Conservation (phyloP, 2,797 vertebrate genomes). For the Alcedo atthis region DNA sequence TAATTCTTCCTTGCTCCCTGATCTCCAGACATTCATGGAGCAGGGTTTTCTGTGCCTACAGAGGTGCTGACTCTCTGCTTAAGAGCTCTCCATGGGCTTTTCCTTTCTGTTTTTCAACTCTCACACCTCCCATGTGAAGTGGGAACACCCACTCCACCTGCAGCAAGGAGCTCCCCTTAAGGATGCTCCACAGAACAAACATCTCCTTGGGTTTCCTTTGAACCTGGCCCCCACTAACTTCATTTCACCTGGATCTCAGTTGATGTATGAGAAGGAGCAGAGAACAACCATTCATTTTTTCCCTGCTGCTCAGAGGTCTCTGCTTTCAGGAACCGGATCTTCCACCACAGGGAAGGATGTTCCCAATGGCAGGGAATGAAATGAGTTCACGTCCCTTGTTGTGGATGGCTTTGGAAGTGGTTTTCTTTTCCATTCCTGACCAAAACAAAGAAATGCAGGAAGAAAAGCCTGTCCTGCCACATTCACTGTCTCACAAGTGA, state of each 20-base stretch:
- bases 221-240: not conserved
- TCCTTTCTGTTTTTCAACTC: not conserved
- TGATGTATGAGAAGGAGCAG: not conserved
- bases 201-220: not conserved
- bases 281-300: not conserved
- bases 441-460: not conserved
- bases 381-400: fast-evolving
- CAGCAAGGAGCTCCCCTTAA: not conserved
- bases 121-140: not conserved
- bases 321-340: not conserved
- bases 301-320: not conserved
- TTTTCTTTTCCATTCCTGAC: not conserved
- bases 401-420: not conserved
- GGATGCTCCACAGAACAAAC: not conserved
- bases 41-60: not conserved
- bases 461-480: not conserved
- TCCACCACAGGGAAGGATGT: not conserved
- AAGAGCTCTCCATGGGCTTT: slow-evolving; percentile 16
- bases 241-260: not conserved
- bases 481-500: not conserved
- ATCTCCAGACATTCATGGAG: not conserved
- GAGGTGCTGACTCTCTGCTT: not conserved
- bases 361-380: fast-evolving
- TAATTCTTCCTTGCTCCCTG: not conserved
- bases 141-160: not conserved